Base-by-base conservation (phyloP, 2,888 invertebrate species). In the Choristoneura rosaceana region DNA sequence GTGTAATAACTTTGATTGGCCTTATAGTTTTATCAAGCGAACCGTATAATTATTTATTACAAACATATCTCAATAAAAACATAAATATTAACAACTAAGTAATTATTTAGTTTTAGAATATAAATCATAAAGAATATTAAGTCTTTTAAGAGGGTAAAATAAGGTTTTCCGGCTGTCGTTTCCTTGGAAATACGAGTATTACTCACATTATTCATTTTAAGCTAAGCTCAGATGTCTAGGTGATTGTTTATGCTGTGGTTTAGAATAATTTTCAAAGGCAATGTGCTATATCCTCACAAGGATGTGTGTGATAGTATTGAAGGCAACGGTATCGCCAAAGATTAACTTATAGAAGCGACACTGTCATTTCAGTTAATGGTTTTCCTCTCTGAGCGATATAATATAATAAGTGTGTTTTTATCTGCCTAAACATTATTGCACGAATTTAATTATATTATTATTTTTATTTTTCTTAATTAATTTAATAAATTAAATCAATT, bases 251-350 rank as follows among this genome's bases (percentile, higher is more conserved):
- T 71, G 66, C 10, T 34, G 43, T 43, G 43, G 33, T 67, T 52
- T 60, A 61, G 61, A 61, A 71, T 71, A 71, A 52, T 66, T 71
- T 71, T 65, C 65, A 70, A 59, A 65, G 34, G 15, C 17, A 45
- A 10, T 38, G 43, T 62, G n/a, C 62, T 58, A 41, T 59, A 62
- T 71, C 33, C 25, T 45, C 12, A 63, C 58, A 50, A 67, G 71
- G 58, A 67, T 71, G 47, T 47, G 17, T 58, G 47, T 41, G 62
- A 67, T 71, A 67, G 52, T 55, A 55, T 12, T 67, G 55, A 70
- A 66, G 65, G 65, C 60, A 17, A 66, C 12, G 12, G 25, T 50
- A 15, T 59, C 14, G 25, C 45, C 71, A 67, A 62, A 71, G 71
- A 67, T 10, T 58, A 67, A 47, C 52, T 14, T 34, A 55, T 33